Evolutionary conservation across 2,888 invertebrate genomes (phyloP).

Genomic region (Myopa tessellatipennis): DNA sequence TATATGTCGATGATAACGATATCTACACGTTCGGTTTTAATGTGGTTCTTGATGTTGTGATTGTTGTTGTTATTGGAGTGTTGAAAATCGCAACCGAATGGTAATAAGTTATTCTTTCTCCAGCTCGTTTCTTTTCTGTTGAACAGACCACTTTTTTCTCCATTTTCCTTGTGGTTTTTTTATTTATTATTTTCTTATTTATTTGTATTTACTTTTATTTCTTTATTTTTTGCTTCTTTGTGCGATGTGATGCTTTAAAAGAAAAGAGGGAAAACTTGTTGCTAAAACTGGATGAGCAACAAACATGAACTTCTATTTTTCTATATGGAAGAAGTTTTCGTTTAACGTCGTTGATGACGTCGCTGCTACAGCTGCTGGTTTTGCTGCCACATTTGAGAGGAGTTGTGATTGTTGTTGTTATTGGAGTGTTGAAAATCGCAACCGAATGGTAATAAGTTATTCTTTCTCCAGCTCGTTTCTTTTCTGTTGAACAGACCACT

Average conservation of each 20-base stretch:
- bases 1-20: background rate
- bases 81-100: constrained; percentile 42
- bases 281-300: constrained; percentile 45
- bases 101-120: constrained; percentile 14
- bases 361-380: background rate
- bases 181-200: background rate
- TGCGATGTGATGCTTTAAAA: background rate
- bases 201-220: constrained; percentile 29
- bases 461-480: constrained; percentile 12
- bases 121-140: constrained; percentile 24
- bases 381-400: no score
- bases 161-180: background rate
- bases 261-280: constrained; percentile 22
- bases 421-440: constrained; percentile 31
- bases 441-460: constrained; percentile 40
- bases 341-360: background rate
- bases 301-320: background rate
- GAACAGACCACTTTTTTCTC: constrained; percentile 22
- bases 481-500: constrained; percentile 21
- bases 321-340: constrained; percentile 10
- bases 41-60: background rate
- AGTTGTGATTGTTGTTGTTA: background rate
- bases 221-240: background rate
- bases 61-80: constrained; percentile 19
- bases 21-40: background rate